phyloP scores from a whole-genome alignment of 2,888 invertebrate genomes.

The Drosophila fulvimacula region DNA sequence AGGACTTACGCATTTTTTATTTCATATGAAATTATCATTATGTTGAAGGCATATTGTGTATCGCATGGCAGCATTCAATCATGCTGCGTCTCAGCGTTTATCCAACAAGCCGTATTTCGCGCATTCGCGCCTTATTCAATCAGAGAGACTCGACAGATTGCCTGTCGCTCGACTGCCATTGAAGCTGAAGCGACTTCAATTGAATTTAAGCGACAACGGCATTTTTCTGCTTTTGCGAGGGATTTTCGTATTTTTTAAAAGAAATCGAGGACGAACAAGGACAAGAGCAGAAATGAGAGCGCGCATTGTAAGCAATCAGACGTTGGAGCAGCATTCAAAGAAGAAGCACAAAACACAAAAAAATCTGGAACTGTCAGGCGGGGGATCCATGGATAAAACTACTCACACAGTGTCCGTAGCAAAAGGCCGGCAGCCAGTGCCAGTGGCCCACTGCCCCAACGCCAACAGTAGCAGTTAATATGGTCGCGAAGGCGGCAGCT shows the following conservation, averaged over 20 bases:
- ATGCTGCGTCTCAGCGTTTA: constrained; percentile 37
- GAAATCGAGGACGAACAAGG: constrained; percentile 43
- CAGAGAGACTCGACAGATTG: constrained; percentile 75
- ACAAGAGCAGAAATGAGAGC: constrained; percentile 35
- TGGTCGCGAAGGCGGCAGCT: constrained; percentile 40
- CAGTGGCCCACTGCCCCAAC: constrained; percentile 28
- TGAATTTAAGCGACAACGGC: constrained; percentile 74
- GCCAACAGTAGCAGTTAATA: constrained; percentile 55
- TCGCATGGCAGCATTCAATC: constrained; percentile 44
- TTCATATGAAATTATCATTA: constrained; percentile 30
- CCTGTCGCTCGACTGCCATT: constrained; percentile 73
- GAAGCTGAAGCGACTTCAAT: constrained; percentile 78
- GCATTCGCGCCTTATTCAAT: constrained; percentile 72
- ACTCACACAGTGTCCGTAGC: constrained; percentile 37
- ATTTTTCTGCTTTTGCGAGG: constrained; percentile 58
- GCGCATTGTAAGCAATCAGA: constrained; percentile 68
- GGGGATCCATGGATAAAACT: constrained; percentile 64
- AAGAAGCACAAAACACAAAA: constrained; percentile 32
- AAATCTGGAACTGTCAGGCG: constrained; percentile 67
- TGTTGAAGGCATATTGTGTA: constrained; percentile 5
- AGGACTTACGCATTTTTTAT: constrained; percentile 3
- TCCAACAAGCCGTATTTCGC: constrained; percentile 60
- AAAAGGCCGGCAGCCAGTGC: constrained; percentile 8
- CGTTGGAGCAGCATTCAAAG: neutral
- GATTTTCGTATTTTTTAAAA: constrained; percentile 61